Base-by-base conservation (phyloP, 2,113 vertebrate species). In the Pogona vitticeps region DNA sequence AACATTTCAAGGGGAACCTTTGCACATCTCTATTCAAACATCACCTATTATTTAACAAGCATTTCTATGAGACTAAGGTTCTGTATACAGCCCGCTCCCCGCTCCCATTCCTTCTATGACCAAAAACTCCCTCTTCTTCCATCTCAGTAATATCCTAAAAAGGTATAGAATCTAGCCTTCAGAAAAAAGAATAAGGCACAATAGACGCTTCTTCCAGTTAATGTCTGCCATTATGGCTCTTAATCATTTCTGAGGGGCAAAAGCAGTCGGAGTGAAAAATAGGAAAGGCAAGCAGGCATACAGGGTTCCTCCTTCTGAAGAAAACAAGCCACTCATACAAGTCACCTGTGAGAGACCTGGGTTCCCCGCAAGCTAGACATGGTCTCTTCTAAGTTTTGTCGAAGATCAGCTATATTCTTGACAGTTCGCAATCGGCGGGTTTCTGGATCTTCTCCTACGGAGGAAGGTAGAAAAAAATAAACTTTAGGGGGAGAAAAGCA, bases 351-450 rank as follows among this genome's bases (percentile, higher is more conserved):
- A 75, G 98, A 97, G 93, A 99, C 96, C 95, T 99, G 98, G 88
- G 98, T 99, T 94, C 98, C 98, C 88, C 98, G 93, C 76, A 99
- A 92, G 40, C 98, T 99, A 87, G 98, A 99, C 98, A 99, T 99
- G 9, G 98, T 99, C 90, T 99, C 98, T 93, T 99, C 98, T 92
- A 99, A 88, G 92, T 99, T 99, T 94, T 99, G 98, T 38, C 98
- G 97, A 13, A 99, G 97, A 79, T 99, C 98, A 0, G 98, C 98
- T 0, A 99, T 99, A 96, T 99, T 99, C 85, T 98, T 99, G 85
- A 99, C 98, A 0, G 98, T 99, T 61, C 98, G 96, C 75, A 99
- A 76, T 1, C 98, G 93, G 88, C 98, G 96, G 0, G 98, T 97
- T 94, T 99, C 98, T 0, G 98, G 97, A 85, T 99, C 98, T 94